Base-by-base conservation (phyloP, 2,113 vertebrate species). In the Phrynosoma platyrhinos region DNA sequence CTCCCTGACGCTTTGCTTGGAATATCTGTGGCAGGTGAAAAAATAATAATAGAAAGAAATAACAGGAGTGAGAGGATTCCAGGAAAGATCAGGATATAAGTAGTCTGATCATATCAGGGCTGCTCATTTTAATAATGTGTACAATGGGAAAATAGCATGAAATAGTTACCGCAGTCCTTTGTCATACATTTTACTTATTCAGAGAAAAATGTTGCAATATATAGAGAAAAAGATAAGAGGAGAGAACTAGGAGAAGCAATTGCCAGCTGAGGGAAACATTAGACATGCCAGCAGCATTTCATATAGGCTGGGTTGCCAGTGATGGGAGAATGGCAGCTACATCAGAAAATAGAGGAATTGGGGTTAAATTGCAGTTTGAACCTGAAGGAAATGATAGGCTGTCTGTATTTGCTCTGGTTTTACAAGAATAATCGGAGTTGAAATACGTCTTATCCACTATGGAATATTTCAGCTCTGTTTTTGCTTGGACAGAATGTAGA, bases 331-430 rank as follows among this genome's bases (percentile, higher is more conserved):
- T 87, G 32, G 69, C 80, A 40, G 68, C 85, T 92, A 83, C 72
- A 36, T 3, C 68, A 62, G 66, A 88, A 89, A 66, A 91, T 21
- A 85, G 79, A 84, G 87, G 91, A 90, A 91, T 87, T 88, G 16
- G 82, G 91, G 89, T 94, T 94, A 94, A 90, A 92, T 75, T 84
- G 89, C 69, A 91, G 4, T 2, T 1, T 89, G 92, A 96, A 93
- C 90, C 87, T 86, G 89, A 69, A 87, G 82, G 88, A 90, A 91
- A 82, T 71, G 79, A 92, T 64, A 89, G 89, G 79, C 87, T 92
- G 74, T 76, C 86, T 90, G 76, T 85, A 86, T 90, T 84, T 74
- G 3, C 92, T 85, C 79, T 86, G 42, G 83, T 90, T 83, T 13
- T 79, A 83, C 30, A 75, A 84, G 87, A 88, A 86, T 85, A 42